Percentiles rank a stretch among this genome's conserved stretches.
Evolutionary conservation across 2,797 vertebrate genomes (phyloP).

Genomic region (Onychomys torridus): DNA sequence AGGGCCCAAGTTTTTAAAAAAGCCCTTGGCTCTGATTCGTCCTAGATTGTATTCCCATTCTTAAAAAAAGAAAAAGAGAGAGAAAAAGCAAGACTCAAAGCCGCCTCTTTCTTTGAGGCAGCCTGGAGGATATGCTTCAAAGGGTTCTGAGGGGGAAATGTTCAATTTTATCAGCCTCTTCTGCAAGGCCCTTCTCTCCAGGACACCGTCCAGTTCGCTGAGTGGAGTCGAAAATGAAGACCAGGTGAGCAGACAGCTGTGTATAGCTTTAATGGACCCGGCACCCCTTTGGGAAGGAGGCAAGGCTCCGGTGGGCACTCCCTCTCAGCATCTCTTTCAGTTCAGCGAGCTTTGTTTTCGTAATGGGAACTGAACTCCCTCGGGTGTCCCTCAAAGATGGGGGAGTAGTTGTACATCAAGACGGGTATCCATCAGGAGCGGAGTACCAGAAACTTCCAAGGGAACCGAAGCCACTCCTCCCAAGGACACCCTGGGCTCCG

Average conservation of each 20-base stretch:
- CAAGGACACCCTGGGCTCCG: background rate
- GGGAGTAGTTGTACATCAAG: background rate
- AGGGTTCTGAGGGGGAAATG: slow-evolving; percentile 55
- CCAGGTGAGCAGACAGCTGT: slow-evolving; percentile 73
- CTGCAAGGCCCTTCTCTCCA: slow-evolving; percentile 56
- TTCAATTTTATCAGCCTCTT: slow-evolving; percentile 56
- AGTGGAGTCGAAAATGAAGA: slow-evolving; percentile 75
- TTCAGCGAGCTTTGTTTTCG: slow-evolving; percentile 71
- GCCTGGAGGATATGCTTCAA: slow-evolving; percentile 50
- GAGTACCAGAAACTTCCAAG: background rate
- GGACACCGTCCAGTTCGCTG: slow-evolving; percentile 54
- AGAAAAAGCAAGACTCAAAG: background rate
- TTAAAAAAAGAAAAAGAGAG: background rate
- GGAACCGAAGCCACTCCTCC: background rate
- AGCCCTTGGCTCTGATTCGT: slow-evolving; percentile 34
- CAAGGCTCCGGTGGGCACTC: background rate
- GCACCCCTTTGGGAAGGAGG: slow-evolving; percentile 71
- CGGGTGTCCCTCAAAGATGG: background rate
- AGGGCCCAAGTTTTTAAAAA: background rate
- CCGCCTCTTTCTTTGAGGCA: background rate
- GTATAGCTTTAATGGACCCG: slow-evolving; percentile 62
- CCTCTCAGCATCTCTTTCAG: slow-evolving; percentile 65
- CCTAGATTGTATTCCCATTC: slow-evolving; percentile 52
- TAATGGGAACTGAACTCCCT: slow-evolving; percentile 74
- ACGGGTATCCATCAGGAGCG: background rate